phyloP scores from a whole-genome alignment of 2,888 invertebrate genomes.

The Nomada fabriciana region DNA sequence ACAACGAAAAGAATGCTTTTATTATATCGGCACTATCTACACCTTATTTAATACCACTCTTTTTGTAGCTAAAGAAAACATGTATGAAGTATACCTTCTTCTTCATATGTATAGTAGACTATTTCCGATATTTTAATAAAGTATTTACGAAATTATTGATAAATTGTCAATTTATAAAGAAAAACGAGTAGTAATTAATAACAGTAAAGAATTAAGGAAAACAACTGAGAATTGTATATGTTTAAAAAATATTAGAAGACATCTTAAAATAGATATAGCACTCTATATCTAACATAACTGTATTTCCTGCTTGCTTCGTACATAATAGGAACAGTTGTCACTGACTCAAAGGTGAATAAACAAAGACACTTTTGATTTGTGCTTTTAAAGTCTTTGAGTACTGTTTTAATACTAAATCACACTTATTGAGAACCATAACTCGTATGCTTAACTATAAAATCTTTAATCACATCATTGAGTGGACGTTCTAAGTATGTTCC shows the following conservation, averaged over 20 bases:
- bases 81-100: background rate
- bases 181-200: background rate
- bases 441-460: constrained; percentile 62
- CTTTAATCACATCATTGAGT: constrained; percentile 65
- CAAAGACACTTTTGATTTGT: constrained; percentile 58
- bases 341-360: constrained; percentile 48
- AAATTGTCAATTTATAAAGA: background rate
- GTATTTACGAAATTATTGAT: background rate
- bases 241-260: background rate
- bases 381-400: constrained; percentile 39
- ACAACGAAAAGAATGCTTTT: constrained; percentile 4
- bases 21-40: constrained; percentile 3
- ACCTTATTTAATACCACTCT: background rate
- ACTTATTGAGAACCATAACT: constrained; percentile 34
- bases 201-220: background rate
- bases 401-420: constrained; percentile 46
- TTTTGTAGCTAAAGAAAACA: constrained; percentile 9
- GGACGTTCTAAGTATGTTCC: constrained; percentile 82
- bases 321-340: constrained; percentile 56
- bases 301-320: constrained; percentile 15
- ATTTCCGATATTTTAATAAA: background rate
- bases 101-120: background rate
- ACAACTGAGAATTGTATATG: background rate
- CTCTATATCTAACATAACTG: constrained; percentile 20
- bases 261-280: constrained; percentile 10